These are phyloP conservation scores for Astropecten irregularis DNA, from an alignment of 53 echinoderm and acorn worm species.

Conservation along the genomic window DNA sequence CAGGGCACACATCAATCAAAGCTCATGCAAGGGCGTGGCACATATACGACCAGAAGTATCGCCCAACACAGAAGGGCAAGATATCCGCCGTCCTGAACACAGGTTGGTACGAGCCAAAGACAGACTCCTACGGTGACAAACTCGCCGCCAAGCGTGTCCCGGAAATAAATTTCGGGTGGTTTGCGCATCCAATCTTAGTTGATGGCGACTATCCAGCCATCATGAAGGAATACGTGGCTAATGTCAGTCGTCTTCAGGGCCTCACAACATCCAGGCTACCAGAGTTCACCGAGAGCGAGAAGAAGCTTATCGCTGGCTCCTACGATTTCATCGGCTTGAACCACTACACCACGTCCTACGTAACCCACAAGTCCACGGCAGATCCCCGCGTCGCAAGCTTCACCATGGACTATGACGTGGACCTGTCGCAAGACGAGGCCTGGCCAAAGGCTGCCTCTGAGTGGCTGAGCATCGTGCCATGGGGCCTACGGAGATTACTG, in stretches of 20 bases:
- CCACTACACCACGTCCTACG: constrained; percentile 68
- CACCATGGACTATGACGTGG: constrained; percentile 52
- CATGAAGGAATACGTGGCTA: constrained; percentile 51
- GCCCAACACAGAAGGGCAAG: constrained; percentile 64
- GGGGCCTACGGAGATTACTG: constrained; percentile 79
- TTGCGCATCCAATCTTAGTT: constrained; percentile 80
- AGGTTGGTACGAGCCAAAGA: constrained; percentile 74
- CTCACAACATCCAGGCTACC: constrained; percentile 60
- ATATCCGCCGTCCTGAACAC: constrained; percentile 66
- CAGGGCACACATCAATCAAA: constrained; percentile 77
- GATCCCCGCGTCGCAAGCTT: constrained; percentile 44
- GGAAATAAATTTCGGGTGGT: constrained; percentile 63
- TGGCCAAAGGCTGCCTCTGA: constrained; percentile 65
- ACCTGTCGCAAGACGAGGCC: constrained; percentile 39
- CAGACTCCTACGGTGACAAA: constrained; percentile 62
- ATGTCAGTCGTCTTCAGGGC: constrained; percentile 41
- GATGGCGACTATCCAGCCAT: constrained; percentile 70
- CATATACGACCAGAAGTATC: constrained; percentile 80
- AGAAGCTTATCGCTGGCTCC: constrained; percentile 42
- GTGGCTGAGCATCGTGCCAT: constrained; percentile 80
- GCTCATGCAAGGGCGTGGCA: constrained; percentile 89
- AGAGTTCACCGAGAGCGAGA: constrained; percentile 60
- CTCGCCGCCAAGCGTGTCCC: constrained; percentile 59
- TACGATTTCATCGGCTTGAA: constrained; percentile 67
- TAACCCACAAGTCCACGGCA: constrained; percentile 51